Conservation (phyloP, 53 echinoderm and acorn worm species). For the Mesocentrotus franciscanus region DNA sequence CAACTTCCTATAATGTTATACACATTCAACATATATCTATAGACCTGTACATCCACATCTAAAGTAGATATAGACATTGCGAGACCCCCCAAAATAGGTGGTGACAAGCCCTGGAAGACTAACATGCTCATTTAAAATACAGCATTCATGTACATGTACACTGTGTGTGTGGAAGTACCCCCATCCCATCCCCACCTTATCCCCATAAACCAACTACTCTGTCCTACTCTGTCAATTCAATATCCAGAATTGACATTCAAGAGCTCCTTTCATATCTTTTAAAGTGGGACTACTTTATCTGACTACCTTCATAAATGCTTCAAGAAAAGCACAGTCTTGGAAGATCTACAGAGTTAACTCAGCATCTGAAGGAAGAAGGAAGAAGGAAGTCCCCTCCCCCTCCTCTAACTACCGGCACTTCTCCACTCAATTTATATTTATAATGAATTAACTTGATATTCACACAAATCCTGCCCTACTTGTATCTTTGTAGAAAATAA, state of each 20-base stretch:
- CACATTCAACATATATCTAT: no score
- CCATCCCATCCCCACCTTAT: not conserved
- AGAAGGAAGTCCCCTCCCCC: not conserved
- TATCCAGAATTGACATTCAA: not conserved
- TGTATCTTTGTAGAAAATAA: no score
- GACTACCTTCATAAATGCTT: not conserved
- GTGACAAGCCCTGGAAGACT: not conserved
- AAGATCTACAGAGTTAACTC: not conserved
- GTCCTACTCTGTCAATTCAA: not conserved
- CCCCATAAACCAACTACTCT: not conserved
- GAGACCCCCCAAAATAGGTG: not conserved
- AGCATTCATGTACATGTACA: not conserved
- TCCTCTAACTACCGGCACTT: not conserved
- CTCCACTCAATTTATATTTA: no score
- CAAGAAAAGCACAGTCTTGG: not conserved
- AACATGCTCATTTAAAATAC: not conserved
- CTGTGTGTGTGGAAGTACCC: no score
- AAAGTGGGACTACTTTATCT: not conserved
- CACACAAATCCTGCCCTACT: no score
- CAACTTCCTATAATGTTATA: no score
- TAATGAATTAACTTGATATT: no score
- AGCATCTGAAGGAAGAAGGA: no score
- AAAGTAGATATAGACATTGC: not conserved
- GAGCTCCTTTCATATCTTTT: not conserved
- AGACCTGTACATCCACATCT: not conserved